Percentiles rank a stretch among this genome's conserved stretches.
phyloP scores from a whole-genome alignment of 2,113 vertebrate species.

The Sterrhoptilus dennistouni region DNA sequence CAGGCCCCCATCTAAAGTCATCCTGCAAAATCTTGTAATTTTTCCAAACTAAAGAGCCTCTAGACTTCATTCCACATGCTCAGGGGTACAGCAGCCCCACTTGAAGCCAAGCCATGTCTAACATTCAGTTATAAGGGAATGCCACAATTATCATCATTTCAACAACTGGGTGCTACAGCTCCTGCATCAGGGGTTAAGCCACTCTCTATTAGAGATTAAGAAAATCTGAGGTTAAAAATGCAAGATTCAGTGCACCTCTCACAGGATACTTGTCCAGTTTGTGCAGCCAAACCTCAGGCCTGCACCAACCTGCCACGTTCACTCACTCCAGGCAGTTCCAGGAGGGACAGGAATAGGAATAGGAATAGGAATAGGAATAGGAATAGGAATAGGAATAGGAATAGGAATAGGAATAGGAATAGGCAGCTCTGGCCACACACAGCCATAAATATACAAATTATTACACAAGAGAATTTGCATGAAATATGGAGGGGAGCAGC shows the following conservation, averaged over 20 bases:
- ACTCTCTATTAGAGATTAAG: background rate
- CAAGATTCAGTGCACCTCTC: background rate
- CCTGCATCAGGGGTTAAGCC: background rate
- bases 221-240: background rate
- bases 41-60: background rate
- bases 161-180: background rate
- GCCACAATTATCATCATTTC: background rate
- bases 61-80: background rate
- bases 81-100: background rate
- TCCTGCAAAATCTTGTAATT: background rate
- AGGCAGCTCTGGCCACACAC: background rate
- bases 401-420: too few species aligned
- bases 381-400: too few species aligned
- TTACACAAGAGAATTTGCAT: background rate
- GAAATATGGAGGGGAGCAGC: background rate
- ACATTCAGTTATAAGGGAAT: background rate
- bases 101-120: rapidly evolving
- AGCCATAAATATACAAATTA: background rate
- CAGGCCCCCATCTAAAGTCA: background rate
- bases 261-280: background rate
- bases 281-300: background rate
- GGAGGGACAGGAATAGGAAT: background rate
- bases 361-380: too few species aligned
- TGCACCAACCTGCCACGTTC: background rate
- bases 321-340: background rate